phyloP scores from a whole-genome alignment of 2,797 vertebrate genomes.

The Mycteria americana region DNA sequence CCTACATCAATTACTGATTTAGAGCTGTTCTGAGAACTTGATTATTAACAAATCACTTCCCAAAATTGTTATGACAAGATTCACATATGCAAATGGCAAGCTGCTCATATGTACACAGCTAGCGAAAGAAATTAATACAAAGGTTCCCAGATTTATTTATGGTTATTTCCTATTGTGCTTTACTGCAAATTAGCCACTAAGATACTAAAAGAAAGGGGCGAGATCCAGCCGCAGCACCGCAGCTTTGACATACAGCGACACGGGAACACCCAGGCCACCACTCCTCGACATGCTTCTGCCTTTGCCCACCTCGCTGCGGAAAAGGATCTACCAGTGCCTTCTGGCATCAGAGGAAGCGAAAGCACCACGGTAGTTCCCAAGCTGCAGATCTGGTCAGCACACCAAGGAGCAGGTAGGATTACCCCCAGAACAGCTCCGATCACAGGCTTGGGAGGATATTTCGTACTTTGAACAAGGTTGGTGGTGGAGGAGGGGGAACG shows the following conservation, averaged over 20 bases:
- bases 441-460: neutral
- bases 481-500: neutral
- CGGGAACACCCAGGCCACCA: neutral
- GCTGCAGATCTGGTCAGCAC: neutral
- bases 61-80: conserved; percentile 74
- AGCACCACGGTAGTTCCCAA: neutral
- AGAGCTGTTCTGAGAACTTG: conserved; percentile 77
- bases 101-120: conserved; percentile 63
- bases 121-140: conserved; percentile 68
- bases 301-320: neutral
- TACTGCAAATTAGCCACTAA: conserved; percentile 53
- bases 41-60: conserved; percentile 82
- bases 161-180: conserved; percentile 64
- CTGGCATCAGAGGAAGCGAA: neutral
- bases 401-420: neutral
- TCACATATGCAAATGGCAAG: conserved; percentile 76
- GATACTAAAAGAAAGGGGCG: conserved; percentile 2
- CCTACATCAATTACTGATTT: conserved; percentile 76
- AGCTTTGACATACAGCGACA: neutral
- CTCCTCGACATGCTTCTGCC: neutral
- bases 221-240: neutral
- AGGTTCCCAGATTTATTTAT: conserved; percentile 67
- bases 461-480: neutral
- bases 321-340: neutral
- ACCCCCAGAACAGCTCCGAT: neutral